A percentile compares a stretch with the other conserved stretches of the same genome.
These are phyloP conservation scores for Acleris holmiana DNA, from an alignment of 2,888 invertebrate genomes.

Conservation along the genomic window DNA sequence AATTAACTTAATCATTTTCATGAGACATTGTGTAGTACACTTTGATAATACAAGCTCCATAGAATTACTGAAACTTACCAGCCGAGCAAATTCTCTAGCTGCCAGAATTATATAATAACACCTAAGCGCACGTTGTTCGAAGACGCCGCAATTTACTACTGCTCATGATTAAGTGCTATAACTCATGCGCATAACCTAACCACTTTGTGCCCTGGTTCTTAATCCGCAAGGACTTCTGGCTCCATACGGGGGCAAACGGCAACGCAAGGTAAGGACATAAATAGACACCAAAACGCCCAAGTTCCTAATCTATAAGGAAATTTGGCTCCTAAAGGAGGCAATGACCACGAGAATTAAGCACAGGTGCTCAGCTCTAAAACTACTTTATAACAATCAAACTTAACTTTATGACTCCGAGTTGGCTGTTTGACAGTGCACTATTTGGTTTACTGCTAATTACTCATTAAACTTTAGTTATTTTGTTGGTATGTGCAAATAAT, in stretches of 20 bases:
- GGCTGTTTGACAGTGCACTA: conserved; percentile 17
- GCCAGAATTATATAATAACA: conserved; percentile 7
- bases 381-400: conserved; percentile 28
- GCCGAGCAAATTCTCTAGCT: not conserved
- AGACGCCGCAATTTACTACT: conserved; percentile 23
- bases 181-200: conserved; percentile 26
- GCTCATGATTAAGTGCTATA: conserved; percentile 27
- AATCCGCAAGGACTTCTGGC: not conserved
- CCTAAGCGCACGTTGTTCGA: conserved; percentile 16
- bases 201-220: not conserved
- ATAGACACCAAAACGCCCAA: conserved; percentile 3
- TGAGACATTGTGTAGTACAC: no score
- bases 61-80: not conserved
- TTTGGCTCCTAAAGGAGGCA: conserved; percentile 4
- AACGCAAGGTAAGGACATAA: conserved; percentile 3
- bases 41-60: no score
- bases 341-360: conserved; percentile 2
- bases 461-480: not conserved
- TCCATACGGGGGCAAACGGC: conserved; percentile 9
- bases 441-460: conserved; percentile 3
- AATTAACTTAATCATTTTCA: no score
- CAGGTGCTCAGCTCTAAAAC: conserved; percentile 18
- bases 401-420: conserved; percentile 14
- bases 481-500: not conserved
- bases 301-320: not conserved